Evolutionary conservation across 2,797 vertebrate genomes (phyloP).

Genomic region (Takifugu ocellatus): DNA sequence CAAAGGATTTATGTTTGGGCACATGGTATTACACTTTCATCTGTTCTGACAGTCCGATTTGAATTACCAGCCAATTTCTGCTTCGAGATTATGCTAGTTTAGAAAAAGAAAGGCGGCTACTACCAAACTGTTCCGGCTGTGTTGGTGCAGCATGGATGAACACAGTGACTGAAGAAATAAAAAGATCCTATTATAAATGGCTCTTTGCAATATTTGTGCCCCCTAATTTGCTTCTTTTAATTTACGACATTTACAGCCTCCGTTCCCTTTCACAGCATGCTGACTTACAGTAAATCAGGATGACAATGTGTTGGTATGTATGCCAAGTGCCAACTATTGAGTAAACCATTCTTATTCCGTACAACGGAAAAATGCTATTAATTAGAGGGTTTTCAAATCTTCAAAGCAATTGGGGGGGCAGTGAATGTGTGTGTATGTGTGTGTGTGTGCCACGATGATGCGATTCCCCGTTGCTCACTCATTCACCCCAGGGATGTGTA

Average conservation of each 20-base stretch:
- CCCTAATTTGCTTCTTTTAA: conserved; percentile 57
- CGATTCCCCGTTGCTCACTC: conserved; percentile 70
- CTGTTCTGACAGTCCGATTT: conserved; percentile 75
- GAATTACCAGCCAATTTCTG: conserved; percentile 69
- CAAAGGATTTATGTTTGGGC: conserved; percentile 71
- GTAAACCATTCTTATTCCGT: conserved; percentile 70
- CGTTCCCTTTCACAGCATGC: conserved; percentile 62
- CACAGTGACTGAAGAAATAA: conserved; percentile 14
- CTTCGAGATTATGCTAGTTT: conserved; percentile 59
- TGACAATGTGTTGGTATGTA: conserved; percentile 76
- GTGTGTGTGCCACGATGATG: conserved; percentile 33
- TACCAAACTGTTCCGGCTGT: conserved; percentile 45
- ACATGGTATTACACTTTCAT: conserved; percentile 72
- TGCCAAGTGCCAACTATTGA: conserved; percentile 75
- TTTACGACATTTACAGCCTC: conserved; percentile 64
- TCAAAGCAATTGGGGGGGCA: conserved; percentile 65
- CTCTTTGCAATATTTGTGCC: conserved; percentile 39
- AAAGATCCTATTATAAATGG: conserved; percentile 17
- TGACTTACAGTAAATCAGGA: conserved; percentile 75
- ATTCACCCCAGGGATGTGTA: conserved; percentile 59
- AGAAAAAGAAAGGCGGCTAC: conserved; percentile 67
- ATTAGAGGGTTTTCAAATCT: conserved; percentile 77
- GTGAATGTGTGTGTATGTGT: conserved; percentile 37
- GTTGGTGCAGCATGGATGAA: conserved; percentile 27
- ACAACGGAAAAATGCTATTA: conserved; percentile 70